Conservation (phyloP, 2,113 vertebrate species). For the Paramormyrops kingsleyae region DNA sequence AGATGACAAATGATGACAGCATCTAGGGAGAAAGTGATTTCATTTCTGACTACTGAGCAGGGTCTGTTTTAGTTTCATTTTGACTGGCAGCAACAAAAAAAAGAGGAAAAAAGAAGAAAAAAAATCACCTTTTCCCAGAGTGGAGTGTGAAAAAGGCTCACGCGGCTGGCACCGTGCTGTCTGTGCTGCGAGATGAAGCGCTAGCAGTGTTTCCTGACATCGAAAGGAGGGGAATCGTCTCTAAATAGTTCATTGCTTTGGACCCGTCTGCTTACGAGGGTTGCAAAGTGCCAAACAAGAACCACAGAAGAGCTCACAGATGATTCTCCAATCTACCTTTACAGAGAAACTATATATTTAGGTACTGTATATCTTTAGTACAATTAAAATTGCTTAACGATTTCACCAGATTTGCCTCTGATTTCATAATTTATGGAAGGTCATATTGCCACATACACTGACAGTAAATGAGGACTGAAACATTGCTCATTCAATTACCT, state of each 20-base stretch:
- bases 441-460: neutral
- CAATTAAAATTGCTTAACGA: neutral
- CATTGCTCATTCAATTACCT: neutral
- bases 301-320: neutral
- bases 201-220: neutral
- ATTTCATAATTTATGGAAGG: neutral
- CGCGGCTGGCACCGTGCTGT: neutral
- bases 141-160: neutral
- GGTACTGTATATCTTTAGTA: neutral
- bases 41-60: neutral
- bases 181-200: neutral
- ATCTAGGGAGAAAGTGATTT: neutral
- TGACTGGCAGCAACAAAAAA: neutral
- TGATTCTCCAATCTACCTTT: neutral
- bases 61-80: neutral
- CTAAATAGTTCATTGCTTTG: neutral
- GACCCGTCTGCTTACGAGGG: neutral
- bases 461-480: neutral
- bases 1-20: neutral
- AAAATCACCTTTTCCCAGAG: neutral
- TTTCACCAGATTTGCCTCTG: neutral
- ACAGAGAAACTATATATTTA: neutral
- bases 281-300: neutral
- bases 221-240: neutral
- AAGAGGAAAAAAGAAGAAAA: neutral